A percentile compares a stretch with the other conserved stretches of the same genome.
Evolutionary conservation across 2,888 invertebrate genomes (phyloP).

Genomic region (Liodrosophila aerea): DNA sequence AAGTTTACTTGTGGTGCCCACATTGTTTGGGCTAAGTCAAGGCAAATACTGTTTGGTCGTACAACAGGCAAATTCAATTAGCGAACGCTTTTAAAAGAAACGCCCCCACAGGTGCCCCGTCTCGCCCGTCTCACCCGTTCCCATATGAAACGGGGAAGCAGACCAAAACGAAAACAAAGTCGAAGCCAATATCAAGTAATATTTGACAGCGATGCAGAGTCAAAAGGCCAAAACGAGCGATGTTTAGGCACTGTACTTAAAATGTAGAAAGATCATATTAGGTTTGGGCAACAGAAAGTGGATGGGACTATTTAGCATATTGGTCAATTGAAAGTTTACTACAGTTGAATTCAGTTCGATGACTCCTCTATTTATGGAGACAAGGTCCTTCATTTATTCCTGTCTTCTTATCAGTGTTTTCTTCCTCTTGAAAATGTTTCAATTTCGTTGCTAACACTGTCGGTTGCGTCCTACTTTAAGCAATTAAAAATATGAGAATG

Average conservation of each 20-base stretch:
- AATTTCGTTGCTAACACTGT: too few species aligned
- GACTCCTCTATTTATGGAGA: too few species aligned
- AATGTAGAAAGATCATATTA: too few species aligned
- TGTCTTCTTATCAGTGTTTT: too few species aligned
- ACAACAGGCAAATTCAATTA: conserved; percentile 67
- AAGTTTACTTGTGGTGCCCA: conserved; percentile 28
- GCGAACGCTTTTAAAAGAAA: conserved; percentile 42
- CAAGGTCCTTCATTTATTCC: too few species aligned
- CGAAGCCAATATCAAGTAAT: conserved; percentile 20
- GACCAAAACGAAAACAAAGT: conserved; percentile 45
- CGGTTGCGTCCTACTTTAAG: too few species aligned
- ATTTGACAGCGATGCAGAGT: conserved; percentile 36
- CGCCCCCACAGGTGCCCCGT: conserved; percentile 37
- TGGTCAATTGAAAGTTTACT: too few species aligned
- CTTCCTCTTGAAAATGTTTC: too few species aligned
- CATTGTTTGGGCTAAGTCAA: conserved; percentile 40
- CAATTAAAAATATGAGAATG: too few species aligned
- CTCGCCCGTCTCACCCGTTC: not conserved
- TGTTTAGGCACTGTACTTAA: conserved; percentile 2
- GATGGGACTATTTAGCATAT: too few species aligned
- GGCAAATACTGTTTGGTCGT: conserved; percentile 43
- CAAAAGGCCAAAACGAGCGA: conserved; percentile 25
- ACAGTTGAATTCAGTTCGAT: too few species aligned
- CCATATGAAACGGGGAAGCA: conserved; percentile 8
- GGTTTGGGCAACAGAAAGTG: too few species aligned